Evolutionary conservation across 2,797 vertebrate species (phyloP).

Genomic region (Sebastes kiyomatsui): DNA sequence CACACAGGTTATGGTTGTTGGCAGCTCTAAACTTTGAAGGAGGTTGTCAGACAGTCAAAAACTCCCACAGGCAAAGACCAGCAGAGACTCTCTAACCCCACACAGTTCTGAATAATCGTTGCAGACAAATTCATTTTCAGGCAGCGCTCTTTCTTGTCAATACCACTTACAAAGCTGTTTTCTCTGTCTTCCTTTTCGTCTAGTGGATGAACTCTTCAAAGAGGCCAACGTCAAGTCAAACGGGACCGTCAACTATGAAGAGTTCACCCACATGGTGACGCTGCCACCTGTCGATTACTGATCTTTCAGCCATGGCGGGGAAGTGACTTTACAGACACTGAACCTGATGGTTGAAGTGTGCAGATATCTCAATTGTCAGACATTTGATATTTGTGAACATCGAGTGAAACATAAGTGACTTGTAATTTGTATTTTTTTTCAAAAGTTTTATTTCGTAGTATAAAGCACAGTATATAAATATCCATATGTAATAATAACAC

Average conservation of each 20-base stretch:
- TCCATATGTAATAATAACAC: constrained; percentile 17
- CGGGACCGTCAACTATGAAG: constrained; percentile 88
- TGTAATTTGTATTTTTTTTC: neutral
- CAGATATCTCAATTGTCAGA: neutral
- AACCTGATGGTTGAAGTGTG: neutral
- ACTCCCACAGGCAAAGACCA: neutral
- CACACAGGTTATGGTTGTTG: neutral
- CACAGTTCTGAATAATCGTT: neutral
- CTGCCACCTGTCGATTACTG: constrained; percentile 87
- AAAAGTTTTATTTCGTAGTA: constrained; percentile 44
- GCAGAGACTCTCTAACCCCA: neutral
- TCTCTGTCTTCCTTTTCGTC: constrained; percentile 22
- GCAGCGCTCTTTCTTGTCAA: neutral
- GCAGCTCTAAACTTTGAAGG: neutral
- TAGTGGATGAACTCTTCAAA: constrained; percentile 92
- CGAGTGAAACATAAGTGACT: neutral
- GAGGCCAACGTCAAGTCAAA: constrained; percentile 86
- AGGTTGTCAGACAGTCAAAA: neutral
- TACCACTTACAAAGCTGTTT: neutral
- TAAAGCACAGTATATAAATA: constrained; percentile 41
- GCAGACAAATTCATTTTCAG: neutral
- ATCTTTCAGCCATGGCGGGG: constrained; percentile 20
- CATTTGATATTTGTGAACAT: neutral
- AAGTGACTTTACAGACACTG: neutral
- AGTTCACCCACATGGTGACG: constrained; percentile 87